Evolutionary conservation across 1,140 invertebrate genomes (phyloP).

Genomic region (Pachyrhynchus sulphureomaculatus): DNA sequence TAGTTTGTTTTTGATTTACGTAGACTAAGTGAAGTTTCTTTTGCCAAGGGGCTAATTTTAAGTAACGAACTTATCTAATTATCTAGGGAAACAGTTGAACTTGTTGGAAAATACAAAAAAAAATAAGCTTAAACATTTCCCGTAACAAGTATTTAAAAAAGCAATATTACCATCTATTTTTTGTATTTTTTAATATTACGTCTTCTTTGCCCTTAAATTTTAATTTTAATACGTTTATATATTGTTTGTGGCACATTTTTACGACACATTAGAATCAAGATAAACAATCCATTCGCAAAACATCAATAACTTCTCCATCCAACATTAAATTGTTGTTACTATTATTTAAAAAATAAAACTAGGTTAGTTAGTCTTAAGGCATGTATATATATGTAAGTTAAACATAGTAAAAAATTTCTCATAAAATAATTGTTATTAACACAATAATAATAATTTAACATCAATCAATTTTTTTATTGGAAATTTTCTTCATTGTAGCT

Average conservation of each 20-base stretch:
- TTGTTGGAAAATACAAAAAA: slow-evolving; percentile 18
- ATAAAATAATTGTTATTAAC: neutral
- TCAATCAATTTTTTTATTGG: too few relatives aligned
- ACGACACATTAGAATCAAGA: neutral
- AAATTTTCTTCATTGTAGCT: too few relatives aligned
- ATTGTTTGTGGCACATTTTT: neutral
- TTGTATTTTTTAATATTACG: neutral
- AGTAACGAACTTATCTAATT: too few relatives aligned
- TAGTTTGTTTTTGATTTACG: too few relatives aligned
- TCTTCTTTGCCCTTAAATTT: neutral
- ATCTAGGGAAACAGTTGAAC: too few relatives aligned
- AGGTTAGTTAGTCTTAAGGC: too few relatives aligned
- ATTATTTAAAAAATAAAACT: slow-evolving; percentile 11
- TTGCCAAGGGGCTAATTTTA: too few relatives aligned
- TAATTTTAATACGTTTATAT: neutral
- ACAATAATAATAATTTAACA: neutral
- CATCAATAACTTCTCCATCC: slow-evolving; percentile 1
- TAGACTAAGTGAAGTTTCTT: too few relatives aligned
- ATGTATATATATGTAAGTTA: too few relatives aligned
- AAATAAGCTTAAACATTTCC: slow-evolving; percentile 26
- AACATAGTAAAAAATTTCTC: neutral
- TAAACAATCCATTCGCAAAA: slow-evolving; percentile 13
- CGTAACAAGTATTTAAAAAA: slow-evolving; percentile 10
- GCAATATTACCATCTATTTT: slow-evolving; percentile 1
- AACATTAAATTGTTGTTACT: slow-evolving; percentile 13